phyloP scores from a whole-genome alignment of 2,888 invertebrate genomes.

The Drosophila planitibia region DNA sequence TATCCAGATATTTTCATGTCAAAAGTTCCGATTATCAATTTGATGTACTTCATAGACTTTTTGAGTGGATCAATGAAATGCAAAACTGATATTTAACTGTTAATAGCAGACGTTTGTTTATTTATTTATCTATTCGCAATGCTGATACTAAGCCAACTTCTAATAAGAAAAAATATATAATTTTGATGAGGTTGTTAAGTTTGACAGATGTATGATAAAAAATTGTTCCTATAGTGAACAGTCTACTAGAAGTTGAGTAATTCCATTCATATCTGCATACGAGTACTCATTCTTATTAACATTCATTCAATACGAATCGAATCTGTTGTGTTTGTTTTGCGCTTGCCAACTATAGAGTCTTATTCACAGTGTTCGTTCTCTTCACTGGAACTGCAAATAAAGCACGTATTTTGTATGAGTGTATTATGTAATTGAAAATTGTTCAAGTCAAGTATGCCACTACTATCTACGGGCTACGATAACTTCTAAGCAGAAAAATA shows the following conservation, averaged over 20 bases:
- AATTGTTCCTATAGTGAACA: background rate
- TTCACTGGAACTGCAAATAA: background rate
- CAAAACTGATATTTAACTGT: background rate
- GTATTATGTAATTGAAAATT: background rate
- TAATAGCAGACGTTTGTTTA: background rate
- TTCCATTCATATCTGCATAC: background rate
- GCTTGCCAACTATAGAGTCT: background rate
- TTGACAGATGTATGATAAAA: background rate
- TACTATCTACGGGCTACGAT: background rate
- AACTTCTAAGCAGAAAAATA: background rate
- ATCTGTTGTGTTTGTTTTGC: background rate
- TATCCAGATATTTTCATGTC: background rate
- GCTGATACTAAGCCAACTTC: background rate
- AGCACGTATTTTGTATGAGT: background rate
- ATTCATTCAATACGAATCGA: background rate
- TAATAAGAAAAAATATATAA: background rate
- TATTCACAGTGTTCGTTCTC: background rate
- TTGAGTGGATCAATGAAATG: background rate
- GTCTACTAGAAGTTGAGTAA: background rate
- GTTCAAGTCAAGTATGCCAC: background rate
- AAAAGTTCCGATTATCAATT: background rate
- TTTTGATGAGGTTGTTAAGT: constrained; percentile 1
- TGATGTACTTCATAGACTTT: background rate
- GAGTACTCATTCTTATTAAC: background rate
- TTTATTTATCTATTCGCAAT: background rate